Evolutionary conservation across 2,888 invertebrate genomes (phyloP).

Genomic region (Ceramica pisi): DNA sequence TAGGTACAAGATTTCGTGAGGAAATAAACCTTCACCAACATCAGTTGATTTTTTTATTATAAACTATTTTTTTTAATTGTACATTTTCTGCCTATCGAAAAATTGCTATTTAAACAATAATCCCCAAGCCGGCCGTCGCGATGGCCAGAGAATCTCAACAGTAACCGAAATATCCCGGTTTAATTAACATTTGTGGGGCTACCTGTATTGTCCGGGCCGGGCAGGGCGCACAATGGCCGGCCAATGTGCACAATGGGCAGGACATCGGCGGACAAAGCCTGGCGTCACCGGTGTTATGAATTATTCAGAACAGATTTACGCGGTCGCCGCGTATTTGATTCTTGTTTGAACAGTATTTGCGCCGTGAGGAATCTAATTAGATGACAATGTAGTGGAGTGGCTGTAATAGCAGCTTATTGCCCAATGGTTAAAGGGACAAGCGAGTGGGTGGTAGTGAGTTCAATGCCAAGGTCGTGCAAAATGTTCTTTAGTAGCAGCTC

Average conservation of each 20-base stretch:
- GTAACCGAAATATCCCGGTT: slow-evolving; percentile 28
- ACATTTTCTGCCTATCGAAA: neutral
- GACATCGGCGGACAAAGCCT: slow-evolving; percentile 51
- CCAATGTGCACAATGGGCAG: slow-evolving; percentile 49
- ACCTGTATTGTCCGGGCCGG: slow-evolving; percentile 49
- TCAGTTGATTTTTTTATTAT: too few relatives aligned
- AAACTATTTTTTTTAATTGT: too few relatives aligned
- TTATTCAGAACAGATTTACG: slow-evolving; percentile 57
- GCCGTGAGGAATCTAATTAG: slow-evolving; percentile 4
- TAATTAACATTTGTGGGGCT: slow-evolving; percentile 64
- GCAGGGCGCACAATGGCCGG: slow-evolving; percentile 41
- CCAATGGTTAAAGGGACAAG: neutral
- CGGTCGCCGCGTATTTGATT: slow-evolving; percentile 27
- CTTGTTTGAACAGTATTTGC: slow-evolving; percentile 25
- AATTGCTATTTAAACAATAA: neutral
- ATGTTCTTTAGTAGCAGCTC: neutral
- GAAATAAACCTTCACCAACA: too few relatives aligned
- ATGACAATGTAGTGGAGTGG: neutral
- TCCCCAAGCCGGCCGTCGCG: neutral
- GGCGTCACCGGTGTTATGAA: slow-evolving; percentile 37
- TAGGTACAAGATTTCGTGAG: too few relatives aligned
- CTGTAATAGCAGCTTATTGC: neutral
- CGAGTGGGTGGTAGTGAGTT: neutral
- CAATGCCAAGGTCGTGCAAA: neutral
- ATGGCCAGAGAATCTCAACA: neutral